Evolutionary conservation across 1,140 invertebrate genomes (phyloP), one percentile per base, ranked within the genome.

Genomic region (Anoplophora glabripennis): DNA sequence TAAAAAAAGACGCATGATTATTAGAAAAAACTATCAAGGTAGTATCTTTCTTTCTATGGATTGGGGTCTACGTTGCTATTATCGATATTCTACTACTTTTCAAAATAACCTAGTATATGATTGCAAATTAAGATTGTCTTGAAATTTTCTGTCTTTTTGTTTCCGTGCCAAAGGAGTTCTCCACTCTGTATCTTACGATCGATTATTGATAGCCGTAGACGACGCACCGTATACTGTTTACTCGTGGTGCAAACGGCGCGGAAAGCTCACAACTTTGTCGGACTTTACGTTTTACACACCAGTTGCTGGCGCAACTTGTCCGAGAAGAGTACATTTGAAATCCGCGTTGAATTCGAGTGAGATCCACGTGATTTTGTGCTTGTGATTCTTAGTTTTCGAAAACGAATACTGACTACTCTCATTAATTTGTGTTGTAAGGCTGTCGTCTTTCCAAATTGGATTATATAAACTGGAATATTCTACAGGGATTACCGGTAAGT

Each of bases 221-320:
- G 21, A 45, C 15, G 21, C 14, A 45, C 10, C 15, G 11, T 3
- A 8, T 40, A 11, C 2, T 40, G 14, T 40, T n/a, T 40, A 14
- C 14, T n/a, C 11, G 18, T 40, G 53, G 53, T 55, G 53, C 53
- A 55, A 55, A 15, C n/a, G 41, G 28, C 53, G 40, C 9, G 38
- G 34, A 44, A 44, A 44, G 17, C 47, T 40, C 49, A n/a, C n/a
- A 44, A 41, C 28, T 36, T 55, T 21, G 15, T 41, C n/a, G n/a
- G 40, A 41, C 44, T 55, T 44, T 41, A 33, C 53, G 41, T 33
- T 63, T 59, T 53, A 59, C 61, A 63, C 61, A 63, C 61, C 59
- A 63, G 61, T 63, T 63, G 61, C 61, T 63, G 45, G 45, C 56
- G 42, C 52, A 54, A 63, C 57, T 63, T 59, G 12, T 34, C 15